Evolutionary conservation across 2,797 vertebrate genomes (phyloP), one percentile per base, ranked within the genome.

Genomic region (Cichlasoma orientale): DNA sequence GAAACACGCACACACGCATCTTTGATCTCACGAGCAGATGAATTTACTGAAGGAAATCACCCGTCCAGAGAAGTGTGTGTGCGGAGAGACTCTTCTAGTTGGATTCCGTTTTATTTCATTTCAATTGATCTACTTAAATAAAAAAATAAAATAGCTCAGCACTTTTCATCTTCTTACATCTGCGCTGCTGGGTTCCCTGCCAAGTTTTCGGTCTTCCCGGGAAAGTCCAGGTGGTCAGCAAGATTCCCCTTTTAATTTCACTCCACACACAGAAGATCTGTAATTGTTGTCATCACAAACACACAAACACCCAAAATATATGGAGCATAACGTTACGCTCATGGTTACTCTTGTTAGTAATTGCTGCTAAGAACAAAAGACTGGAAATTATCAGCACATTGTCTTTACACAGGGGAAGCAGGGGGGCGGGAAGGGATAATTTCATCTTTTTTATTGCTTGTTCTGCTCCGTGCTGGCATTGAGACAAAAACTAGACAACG

Each of bases 31-130:
- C 25, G 44, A 52, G 61, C 14, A 19, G 9, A 27, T 63, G 50
- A 55, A 77, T 73, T 61, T 58, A 72, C 52, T 16, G 23, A 52
- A 54, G 29, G 19, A 58, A 58, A 56, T 23, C 54, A 71, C 41
- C 66, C 61, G 50, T 72, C 55, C 23, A 14, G 23, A 59, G 18
- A 33, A 3, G 31, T 54, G 69, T 68, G 31, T 54, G 69, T 68
- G n/a, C 12, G 31, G 41, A 61, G 53, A 78, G 53, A 78, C 58
- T 81, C 23, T 14, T 68, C 16, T 21, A n/a, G 21, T 38, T 66
- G 31, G 31, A 41, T 83, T 80, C 71, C n/a, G 38, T 55, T 80
- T 81, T 2, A 75, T 80, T 73, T 25, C 6, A 56, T 61, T 82
- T 84, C 47, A 19, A 78, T 79, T 71, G 74, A 74, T 84, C 54